A percentile compares a stretch with the other conserved stretches of the same genome.
Conservation (phyloP, 2,113 vertebrate species). For the Alectura lathami region DNA sequence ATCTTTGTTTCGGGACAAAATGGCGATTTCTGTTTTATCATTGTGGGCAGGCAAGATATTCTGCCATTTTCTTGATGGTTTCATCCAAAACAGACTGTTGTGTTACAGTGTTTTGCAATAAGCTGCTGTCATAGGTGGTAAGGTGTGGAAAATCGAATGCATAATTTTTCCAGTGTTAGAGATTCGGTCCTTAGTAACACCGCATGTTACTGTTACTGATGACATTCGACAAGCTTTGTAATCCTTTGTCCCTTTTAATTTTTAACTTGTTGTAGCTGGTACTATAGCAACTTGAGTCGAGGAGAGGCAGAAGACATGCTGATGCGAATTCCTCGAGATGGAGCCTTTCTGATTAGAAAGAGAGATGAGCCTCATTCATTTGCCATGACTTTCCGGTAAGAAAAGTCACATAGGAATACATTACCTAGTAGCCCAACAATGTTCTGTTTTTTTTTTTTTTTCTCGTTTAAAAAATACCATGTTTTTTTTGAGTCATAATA, state of each 20-base stretch:
- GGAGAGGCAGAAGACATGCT: constrained; percentile 96
- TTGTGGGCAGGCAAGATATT: not conserved
- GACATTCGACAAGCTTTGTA: not conserved
- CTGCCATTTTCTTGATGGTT: not conserved
- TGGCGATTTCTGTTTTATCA: not conserved
- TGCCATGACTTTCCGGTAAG: constrained; percentile 96
- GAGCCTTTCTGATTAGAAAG: constrained; percentile 93
- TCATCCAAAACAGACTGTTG: not conserved
- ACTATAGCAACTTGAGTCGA: constrained; percentile 91
- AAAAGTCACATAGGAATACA: not conserved
- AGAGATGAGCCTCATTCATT: constrained; percentile 88
- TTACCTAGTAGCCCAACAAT: not conserved
- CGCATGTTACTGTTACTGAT: not conserved
- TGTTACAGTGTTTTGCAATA: not conserved
- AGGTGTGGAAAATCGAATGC: not conserved
- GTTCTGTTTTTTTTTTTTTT: not conserved
- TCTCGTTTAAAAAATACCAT: not conserved
- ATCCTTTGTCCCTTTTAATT: not conserved
- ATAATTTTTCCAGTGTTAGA: not conserved
- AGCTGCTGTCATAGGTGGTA: not conserved
- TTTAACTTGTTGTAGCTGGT: constrained; percentile 83
- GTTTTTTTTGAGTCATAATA: not conserved
- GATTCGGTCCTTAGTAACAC: not conserved
- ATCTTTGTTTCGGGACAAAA: not conserved
- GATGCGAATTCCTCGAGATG: constrained; percentile 92